Base-by-base conservation (phyloP, 1,140 invertebrate genomes). In the Drosophila truncata region DNA sequence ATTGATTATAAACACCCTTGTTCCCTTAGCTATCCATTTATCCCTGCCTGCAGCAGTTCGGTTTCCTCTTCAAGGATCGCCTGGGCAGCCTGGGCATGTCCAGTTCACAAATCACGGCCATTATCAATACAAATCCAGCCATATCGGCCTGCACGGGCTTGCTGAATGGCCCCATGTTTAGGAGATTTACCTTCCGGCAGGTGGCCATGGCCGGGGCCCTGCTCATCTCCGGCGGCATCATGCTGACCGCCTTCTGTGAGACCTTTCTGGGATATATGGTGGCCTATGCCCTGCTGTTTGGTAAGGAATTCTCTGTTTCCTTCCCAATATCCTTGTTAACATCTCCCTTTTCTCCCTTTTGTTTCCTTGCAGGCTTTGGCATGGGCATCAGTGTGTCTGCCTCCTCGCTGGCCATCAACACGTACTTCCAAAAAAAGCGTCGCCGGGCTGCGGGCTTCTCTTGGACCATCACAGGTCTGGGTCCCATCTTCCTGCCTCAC, bases 111-210 rank as follows among this genome's bases (percentile, higher is more conserved):
- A 95, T 94, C 8, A 95, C 95, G 3, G 94, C 95, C 9, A 94
- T 96, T 66, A 95, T 96, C 67, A 96, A 96, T 84, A 94, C 95
- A 66, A 95, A 96, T 93, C 94, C 94, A 13, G 95, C 95, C 4
- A 93, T 95, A 33, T 95, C 94, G 27, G 94, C 95, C 78, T 94
- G 94, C 82, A 94, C 95, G 83, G 95, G 95, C 52, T 88, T 96
- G 44, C 85, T 95, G 6, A 96, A 95, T 91, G 95, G 95, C 3
- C 95, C 95, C 41, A 91, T 96, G 47, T 95, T 96, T 75, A 94
- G 94, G 79, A 94, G 92, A 52, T 95, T 95, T 62, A 94, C 94
- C 16, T 96, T 95, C 66, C 93, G 95, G 33, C 94, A 95, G 93
- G 94, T 95, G 10, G 95, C 94, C 7, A 83, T 96, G 27, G 91